Evolutionary conservation across 35 echinoderm and acorn worm genomes (phyloP).

Genomic region (Holothuria glaberrima): DNA sequence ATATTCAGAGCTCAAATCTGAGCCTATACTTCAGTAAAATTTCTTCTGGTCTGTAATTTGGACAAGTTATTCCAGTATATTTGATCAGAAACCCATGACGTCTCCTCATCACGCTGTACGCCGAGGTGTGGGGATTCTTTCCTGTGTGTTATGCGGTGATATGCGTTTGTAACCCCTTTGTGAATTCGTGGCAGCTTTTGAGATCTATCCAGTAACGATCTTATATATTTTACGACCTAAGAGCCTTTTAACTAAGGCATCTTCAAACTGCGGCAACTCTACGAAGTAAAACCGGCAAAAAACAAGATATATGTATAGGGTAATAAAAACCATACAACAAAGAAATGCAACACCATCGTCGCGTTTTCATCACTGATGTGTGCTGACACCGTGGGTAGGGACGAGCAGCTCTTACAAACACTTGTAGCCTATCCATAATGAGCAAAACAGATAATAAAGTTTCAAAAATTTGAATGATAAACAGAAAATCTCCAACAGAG

Average conservation of each 20-base stretch:
- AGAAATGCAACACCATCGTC: background rate
- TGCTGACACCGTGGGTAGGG: no score
- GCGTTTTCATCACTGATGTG: no score
- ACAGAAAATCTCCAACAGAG: constrained; percentile 5
- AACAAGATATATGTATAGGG: constrained; percentile 27
- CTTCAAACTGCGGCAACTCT: constrained; percentile 18
- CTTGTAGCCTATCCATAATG: no score
- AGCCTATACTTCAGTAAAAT: no score
- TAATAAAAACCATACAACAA: constrained; percentile 36
- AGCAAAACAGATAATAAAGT: background rate
- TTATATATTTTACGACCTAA: constrained; percentile 41
- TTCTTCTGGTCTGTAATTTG: no score
- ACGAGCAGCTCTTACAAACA: no score
- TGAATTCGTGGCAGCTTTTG: constrained; percentile 2
- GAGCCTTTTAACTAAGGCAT: constrained; percentile 46
- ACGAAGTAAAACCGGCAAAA: constrained; percentile 19
- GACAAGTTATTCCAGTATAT: no score
- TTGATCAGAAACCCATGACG: no score
- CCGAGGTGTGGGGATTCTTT: no score
- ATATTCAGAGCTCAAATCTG: no score
- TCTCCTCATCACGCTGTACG: no score
- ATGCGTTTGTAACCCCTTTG: constrained; percentile 7
- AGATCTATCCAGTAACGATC: constrained; percentile 31
- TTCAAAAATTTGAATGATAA: background rate
- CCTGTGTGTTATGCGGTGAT: background rate